phyloP scores from a whole-genome alignment of 2,888 invertebrate species.

The Luperina testacea region DNA sequence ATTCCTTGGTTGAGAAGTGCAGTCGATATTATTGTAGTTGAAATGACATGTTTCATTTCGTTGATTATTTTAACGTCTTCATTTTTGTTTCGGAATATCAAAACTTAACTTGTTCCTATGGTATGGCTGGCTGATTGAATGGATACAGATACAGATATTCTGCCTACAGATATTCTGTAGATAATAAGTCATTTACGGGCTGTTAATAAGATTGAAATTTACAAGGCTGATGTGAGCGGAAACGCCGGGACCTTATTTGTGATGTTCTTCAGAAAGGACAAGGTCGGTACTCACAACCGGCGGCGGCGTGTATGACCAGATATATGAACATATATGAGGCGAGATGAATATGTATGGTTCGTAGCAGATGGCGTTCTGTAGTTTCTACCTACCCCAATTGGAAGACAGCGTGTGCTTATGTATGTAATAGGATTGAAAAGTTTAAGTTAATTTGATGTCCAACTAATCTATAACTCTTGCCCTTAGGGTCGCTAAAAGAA shows the following conservation, averaged over 20 bases:
- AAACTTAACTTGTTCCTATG: too few relatives aligned
- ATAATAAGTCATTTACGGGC: neutral
- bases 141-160: neutral
- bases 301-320: neutral
- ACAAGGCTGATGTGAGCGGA: neutral
- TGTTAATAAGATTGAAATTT: neutral
- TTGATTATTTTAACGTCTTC: neutral
- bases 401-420: neutral
- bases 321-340: neutral
- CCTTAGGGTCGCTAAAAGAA: slow-evolving; percentile 6
- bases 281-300: neutral
- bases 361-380: neutral
- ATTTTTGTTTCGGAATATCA: neutral
- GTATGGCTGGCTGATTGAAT: neutral
- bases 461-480: neutral
- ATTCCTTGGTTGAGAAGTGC: slow-evolving; percentile 21
- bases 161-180: neutral
- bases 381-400: neutral
- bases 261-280: neutral
- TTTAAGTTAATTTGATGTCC: neutral
- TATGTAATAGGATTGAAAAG: neutral
- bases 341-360: neutral
- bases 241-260: neutral
- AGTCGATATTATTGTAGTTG: neutral
- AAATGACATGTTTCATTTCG: neutral